Evolutionary conservation across 2,113 vertebrate genomes (phyloP).

Genomic region (Mohoua ochrocephala): DNA sequence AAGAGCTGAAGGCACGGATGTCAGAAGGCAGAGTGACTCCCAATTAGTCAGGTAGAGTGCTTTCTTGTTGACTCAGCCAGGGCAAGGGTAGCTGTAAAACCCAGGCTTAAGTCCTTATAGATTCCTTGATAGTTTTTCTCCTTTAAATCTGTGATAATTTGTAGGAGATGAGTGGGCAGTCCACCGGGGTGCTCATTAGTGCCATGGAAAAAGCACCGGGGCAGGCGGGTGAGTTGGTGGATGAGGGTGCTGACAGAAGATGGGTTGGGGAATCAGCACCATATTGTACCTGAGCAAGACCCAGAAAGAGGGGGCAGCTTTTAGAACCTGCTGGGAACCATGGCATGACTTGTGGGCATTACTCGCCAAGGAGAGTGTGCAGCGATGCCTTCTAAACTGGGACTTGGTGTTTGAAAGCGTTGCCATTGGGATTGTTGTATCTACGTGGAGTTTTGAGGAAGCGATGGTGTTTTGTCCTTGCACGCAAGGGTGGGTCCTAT

Average conservation of each 20-base stretch:
- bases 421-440: neutral
- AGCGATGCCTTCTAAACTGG: neutral
- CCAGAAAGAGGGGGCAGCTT: neutral
- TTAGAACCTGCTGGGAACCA: neutral
- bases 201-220: neutral
- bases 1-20: constrained; percentile 58
- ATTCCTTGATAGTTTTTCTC: constrained; percentile 19
- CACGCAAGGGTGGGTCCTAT: neutral
- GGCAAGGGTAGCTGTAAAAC: constrained; percentile 54
- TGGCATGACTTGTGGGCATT: neutral
- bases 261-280: neutral
- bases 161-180: constrained; percentile 8
- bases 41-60: constrained; percentile 63
- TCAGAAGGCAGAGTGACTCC: constrained; percentile 61
- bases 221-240: accelerated
- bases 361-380: neutral
- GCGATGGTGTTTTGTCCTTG: neutral
- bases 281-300: neutral
- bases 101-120: neutral
- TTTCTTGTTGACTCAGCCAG: constrained; percentile 55
- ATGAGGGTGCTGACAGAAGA: neutral
- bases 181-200: constrained; percentile 31
- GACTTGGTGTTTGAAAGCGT: neutral
- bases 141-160: constrained; percentile 31
- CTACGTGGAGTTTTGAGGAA: accelerated